These are phyloP conservation scores for Saimiri boliviensis DNA, from an alignment of 2,113 vertebrate species.

Conservation along the genomic window DNA sequence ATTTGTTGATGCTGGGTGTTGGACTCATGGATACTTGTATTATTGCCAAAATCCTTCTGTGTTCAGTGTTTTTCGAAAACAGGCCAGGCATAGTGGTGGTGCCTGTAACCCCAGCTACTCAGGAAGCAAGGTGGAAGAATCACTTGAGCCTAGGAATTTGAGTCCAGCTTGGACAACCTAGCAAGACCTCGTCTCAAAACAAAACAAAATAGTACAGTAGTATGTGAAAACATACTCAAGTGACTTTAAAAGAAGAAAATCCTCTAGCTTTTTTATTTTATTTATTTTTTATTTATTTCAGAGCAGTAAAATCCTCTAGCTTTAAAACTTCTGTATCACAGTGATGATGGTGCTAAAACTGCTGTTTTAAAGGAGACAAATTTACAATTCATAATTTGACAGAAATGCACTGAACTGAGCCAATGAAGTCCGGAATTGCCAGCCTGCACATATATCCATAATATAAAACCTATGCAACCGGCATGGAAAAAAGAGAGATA, in stretches of 20 bases:
- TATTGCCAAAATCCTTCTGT: slow-evolving; percentile 12
- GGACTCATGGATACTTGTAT: background rate
- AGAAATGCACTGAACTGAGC: background rate
- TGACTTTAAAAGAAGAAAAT: background rate
- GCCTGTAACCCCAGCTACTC: background rate
- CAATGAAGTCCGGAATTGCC: background rate
- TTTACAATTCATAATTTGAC: background rate
- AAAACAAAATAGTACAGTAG: background rate
- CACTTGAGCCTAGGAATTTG: background rate
- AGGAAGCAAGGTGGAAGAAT: background rate
- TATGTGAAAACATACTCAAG: background rate
- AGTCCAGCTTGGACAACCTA: background rate
- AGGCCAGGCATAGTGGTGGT: background rate
- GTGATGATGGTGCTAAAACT: background rate
- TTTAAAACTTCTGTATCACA: background rate
- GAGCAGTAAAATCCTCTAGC: background rate
- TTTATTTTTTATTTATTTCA: no score
- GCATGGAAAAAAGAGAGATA: background rate
- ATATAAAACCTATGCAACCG: background rate
- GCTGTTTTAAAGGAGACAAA: background rate
- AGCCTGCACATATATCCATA: background rate
- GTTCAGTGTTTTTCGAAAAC: background rate
- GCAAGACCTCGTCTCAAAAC: background rate
- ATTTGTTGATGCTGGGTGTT: background rate
- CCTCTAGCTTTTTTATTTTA: no score